Base-by-base conservation (phyloP, 1,140 invertebrate species). In the Riptortus pedestris region DNA sequence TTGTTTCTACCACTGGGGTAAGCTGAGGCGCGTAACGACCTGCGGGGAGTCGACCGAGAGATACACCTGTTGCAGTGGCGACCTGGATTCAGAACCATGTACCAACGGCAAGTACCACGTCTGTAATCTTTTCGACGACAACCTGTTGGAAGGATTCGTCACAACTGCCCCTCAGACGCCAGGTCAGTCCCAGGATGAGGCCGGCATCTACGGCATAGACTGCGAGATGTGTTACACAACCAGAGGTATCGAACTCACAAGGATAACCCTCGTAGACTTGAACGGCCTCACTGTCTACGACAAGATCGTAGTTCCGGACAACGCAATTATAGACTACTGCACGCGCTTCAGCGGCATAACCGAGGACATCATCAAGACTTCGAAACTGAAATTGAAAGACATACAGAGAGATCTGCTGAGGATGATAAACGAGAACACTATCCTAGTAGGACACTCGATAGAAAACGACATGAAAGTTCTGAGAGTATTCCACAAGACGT, bases 221-320 rank as follows among this genome's bases (percentile, higher is more conserved):
- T 96, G 93, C 82, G 93, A 96, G 83, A 97, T 97, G 93, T 86
- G 85, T 72, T 90, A 90, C 69, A 91, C 88, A 0, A 93, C 88
- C 2, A 81, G 83, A 70, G 94, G 94, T 7, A 78, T 88, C 66
- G 95, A 98, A 78, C 77, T 98, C 61, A 93, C 93, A 0, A 80
- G 94, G 66, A 84, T 96, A 0, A 96, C 93, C 7, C 86, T 98
- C 3, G 85, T 96, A n/a, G 85, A 92, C 74, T 79, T 83, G 29
- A 81, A 89, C 66, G 83, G 82, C 66, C 83, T 87, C 71, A 83
- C 85, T 38, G 82, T 93, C 11, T 96, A 93, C 75, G 93, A 97
- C 78, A 84, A 86, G n/a, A 77, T 95, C 60, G 90, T 96, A 26
- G 90, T 87, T 74, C 93, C 93, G 20, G 80, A 87, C 28, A 85